Base-by-base conservation (phyloP, 35 echinoderm and acorn worm species). In the Strongylocentrotus purpuratus region DNA sequence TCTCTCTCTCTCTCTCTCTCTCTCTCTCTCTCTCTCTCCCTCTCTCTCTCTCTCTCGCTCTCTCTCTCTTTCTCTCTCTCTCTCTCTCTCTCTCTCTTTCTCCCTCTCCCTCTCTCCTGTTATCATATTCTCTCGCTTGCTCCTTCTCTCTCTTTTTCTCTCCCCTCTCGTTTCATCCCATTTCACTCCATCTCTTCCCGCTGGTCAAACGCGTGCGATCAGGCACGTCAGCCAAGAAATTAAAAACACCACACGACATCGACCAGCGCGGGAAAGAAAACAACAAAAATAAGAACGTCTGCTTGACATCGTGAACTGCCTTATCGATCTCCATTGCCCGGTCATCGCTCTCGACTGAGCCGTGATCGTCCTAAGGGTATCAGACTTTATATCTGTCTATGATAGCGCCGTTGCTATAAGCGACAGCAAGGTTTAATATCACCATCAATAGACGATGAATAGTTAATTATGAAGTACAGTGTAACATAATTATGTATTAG, bases 211-310 rank as follows among this genome's bases (percentile, higher is more conserved):
- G 65, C 4, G 20, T n/a, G 22, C 65, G 28, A 22, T n/a, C 22
- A 78, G 65, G 65, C 65, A n/a, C 65, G 65, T 78, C 28, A 78
- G 65, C 65, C 65, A 78, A 78, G 65, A 78, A 78, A 78, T 78
- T 78, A 78, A 78, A 59, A 78, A 78, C 20, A 78, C 20, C 65
- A 22, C 65, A 8, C 65, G 20, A 78, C 65, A 78, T 78, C 65
- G 65, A 78, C 22, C 22, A 78, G 65, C 65, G 65, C 65, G 22
- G 22, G 65, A 78, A 78, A n/a, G 65, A 78, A 78, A 78, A n/a
- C 18, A 78, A 78, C 15, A 78, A 25, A 78, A n/a, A 28, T 28
- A 78, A 78, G 65, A n/a, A 78, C 7, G 28, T 78, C 65, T 55
- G 50, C 50, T 78, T 78, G 65, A 78, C 65, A 78, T 78, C 65